phyloP scores from a whole-genome alignment of 2,888 invertebrate species.

The Drosophila niveifrons region DNA sequence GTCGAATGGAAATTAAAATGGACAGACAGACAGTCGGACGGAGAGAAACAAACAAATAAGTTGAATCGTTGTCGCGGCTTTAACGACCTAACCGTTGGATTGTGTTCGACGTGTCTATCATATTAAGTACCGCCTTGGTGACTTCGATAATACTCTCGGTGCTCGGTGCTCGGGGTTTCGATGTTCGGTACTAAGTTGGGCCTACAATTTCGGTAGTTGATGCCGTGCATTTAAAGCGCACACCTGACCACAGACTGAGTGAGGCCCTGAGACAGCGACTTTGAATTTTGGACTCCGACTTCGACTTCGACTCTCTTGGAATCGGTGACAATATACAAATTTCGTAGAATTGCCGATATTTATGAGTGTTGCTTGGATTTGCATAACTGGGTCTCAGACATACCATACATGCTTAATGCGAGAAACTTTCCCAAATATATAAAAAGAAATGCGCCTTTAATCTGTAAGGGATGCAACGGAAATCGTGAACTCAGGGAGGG shows the following conservation, averaged over 20 bases:
- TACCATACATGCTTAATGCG: constrained; percentile 65
- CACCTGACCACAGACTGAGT: constrained; percentile 58
- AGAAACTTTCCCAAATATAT: constrained; percentile 63
- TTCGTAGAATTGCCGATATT: constrained; percentile 79
- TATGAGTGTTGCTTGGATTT: constrained; percentile 78
- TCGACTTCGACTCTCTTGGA: constrained; percentile 4
- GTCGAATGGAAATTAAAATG: constrained; percentile 70
- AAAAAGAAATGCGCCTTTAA: constrained; percentile 30
- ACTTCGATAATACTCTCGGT: constrained; percentile 48
- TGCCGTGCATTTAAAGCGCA: constrained; percentile 72
- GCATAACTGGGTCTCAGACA: constrained; percentile 84
- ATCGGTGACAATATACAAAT: constrained; percentile 33
- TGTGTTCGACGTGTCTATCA: constrained; percentile 53
- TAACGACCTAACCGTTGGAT: constrained; percentile 69
- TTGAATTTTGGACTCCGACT: constrained; percentile 31
- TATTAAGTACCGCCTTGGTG: constrained; percentile 38
- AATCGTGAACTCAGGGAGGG: constrained; percentile 38
- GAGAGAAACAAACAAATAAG: constrained; percentile 55
- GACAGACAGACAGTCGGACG: constrained; percentile 21
- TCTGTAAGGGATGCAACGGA: constrained; percentile 68
- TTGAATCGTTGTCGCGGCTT: constrained; percentile 50
- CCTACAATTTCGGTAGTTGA: constrained; percentile 73
- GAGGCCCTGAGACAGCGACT: constrained; percentile 31
- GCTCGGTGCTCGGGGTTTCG: constrained; percentile 28
- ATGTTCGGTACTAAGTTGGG: constrained; percentile 44